Base-by-base conservation (phyloP, 2,888 invertebrate genomes). In the Folsomia candida region DNA sequence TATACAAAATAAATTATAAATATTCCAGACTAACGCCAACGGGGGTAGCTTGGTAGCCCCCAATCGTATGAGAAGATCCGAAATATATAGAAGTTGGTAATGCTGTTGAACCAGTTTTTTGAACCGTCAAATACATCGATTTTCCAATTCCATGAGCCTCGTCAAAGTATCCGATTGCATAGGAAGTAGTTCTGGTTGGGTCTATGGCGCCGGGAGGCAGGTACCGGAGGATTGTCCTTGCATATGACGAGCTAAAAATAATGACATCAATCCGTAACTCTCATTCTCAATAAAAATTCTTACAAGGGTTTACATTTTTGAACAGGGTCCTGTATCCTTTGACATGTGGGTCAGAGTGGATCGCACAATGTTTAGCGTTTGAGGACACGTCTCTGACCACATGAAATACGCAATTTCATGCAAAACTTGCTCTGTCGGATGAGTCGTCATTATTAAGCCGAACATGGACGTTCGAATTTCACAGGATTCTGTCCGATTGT, bases 381-480 rank as follows among this genome's bases (percentile, higher is more conserved):
- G 78, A 9, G 78, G 75, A 62, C 78, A 78, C 2, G 77, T 70
- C 62, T 80, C 80, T 0, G 78, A 73, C 80, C 80, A 80, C 78
- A 80, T 78, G 63, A 73, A 78, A 59, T 80, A 80, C 2, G 77
- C 76, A 58, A 80, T 78, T 66, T 80, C 78, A 51, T 77, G 78
- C 24, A 80, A 67, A 28, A 76, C 69, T 59, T 75, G 68, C 51
- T 74, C 68, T 47, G 75, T 71, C 1, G 78, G 78, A 9, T 59
- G 61, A 2, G 63, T 57, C 22, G 69, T 72, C 74, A 78, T 77
- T 11, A 80, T 68, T 28, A 80, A 74, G 24, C 72, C 61, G 59
- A 80, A 80, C 9, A 77, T 72, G 1, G 75, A 67, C 27, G 78
- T 74, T 62, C 80, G 66, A 1, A 75, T 62, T 62, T 80, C 78